A percentile compares a stretch with the other conserved stretches of the same genome.
These are phyloP conservation scores for Drosophila multiciliata DNA, from an alignment of 2,888 invertebrate genomes.

Conservation along the genomic window DNA sequence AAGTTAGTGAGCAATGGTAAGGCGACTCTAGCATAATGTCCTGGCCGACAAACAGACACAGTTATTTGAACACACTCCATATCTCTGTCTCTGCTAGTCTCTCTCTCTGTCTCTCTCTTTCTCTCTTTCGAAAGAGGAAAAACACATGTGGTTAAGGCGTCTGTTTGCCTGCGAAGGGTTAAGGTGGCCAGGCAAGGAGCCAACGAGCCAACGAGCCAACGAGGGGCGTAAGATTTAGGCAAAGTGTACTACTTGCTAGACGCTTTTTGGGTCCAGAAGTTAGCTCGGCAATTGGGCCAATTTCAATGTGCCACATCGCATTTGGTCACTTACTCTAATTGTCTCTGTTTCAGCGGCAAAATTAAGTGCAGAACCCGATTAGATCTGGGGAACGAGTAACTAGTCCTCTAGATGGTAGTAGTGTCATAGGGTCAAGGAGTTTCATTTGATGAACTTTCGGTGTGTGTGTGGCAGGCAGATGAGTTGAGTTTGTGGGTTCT, in stretches of 20 bases:
- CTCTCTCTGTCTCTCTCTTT: background rate
- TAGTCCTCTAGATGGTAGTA: background rate
- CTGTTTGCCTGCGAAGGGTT: conserved; percentile 65
- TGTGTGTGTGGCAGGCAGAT: background rate
- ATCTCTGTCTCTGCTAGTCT: background rate
- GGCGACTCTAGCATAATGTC: conserved; percentile 28
- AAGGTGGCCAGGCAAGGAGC: conserved; percentile 45
- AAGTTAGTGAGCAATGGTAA: conserved; percentile 53
- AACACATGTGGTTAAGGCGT: conserved; percentile 72
- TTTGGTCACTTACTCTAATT: conserved; percentile 74
- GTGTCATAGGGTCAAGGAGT: conserved; percentile 58
- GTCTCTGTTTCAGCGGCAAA: conserved; percentile 55
- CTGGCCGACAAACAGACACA: conserved; percentile 37
- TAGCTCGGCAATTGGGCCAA: conserved; percentile 41
- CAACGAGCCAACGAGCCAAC: conserved; percentile 3
- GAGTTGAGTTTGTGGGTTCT: background rate
- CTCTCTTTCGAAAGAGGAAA: conserved; percentile 16
- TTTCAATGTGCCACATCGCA: conserved; percentile 45
- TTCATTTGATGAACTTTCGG: conserved; percentile 60
- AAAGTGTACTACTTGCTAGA: conserved; percentile 63
- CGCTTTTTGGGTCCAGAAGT: conserved; percentile 10
- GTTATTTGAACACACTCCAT: conserved; percentile 23
- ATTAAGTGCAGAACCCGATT: conserved; percentile 77
- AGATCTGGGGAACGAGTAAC: conserved; percentile 20
- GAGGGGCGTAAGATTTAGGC: conserved; percentile 56